Percentiles rank a stretch among this genome's conserved stretches.
Conservation (phyloP, 1,140 invertebrate species). For the Drosophila eugracilis region DNA sequence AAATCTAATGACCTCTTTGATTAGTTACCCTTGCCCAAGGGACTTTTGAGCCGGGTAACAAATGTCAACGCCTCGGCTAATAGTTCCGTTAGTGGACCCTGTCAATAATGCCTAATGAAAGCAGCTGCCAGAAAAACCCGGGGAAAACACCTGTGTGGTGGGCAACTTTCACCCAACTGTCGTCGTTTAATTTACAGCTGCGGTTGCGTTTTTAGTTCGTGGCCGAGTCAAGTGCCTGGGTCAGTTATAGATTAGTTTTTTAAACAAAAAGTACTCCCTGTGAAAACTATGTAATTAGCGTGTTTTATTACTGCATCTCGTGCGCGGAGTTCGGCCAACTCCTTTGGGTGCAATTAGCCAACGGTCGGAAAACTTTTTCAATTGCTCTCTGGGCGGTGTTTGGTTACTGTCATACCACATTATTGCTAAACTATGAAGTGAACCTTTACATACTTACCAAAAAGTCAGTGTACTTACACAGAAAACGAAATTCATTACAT, state of each 20-base stretch:
- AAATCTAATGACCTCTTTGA: conserved; percentile 78
- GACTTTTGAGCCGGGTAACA: conserved; percentile 59
- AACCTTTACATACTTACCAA: neutral
- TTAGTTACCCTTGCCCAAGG: conserved; percentile 52
- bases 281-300: conserved; percentile 70
- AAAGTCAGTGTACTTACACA: neutral
- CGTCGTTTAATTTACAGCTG: conserved; percentile 79
- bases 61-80: conserved; percentile 75
- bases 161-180: conserved; percentile 67
- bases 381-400: conserved; percentile 60
- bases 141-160: conserved; percentile 36
- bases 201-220: conserved; percentile 44
- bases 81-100: conserved; percentile 71
- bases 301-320: conserved; percentile 69
- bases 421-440: conserved; percentile 13
- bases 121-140: conserved; percentile 61
- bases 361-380: conserved; percentile 67
- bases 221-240: conserved; percentile 62
- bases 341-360: conserved; percentile 73
- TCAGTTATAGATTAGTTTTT: conserved; percentile 81
- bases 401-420: conserved; percentile 12
- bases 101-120: conserved; percentile 78
- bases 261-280: conserved; percentile 21
- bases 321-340: conserved; percentile 42
- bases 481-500: neutral